Conservation (phyloP, 2,888 invertebrate species). For the Carabus problematicus region DNA sequence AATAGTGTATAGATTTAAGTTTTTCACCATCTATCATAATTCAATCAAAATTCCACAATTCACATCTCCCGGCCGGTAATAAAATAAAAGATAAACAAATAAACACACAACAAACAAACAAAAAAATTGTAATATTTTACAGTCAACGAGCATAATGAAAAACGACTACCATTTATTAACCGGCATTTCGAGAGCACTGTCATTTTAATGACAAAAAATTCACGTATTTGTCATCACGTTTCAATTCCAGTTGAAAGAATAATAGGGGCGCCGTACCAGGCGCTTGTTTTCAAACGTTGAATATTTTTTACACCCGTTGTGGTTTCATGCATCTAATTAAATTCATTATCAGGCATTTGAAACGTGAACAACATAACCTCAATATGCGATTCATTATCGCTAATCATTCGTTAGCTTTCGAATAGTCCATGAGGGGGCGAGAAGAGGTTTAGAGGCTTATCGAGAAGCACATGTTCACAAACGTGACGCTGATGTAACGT, state of each 20-base stretch:
- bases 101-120: conserved; percentile 11
- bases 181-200: conserved; percentile 33
- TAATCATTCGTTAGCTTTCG: conserved; percentile 15
- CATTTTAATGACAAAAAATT: conserved; percentile 35
- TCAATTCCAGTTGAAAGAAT: conserved; percentile 36
- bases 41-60: too few species aligned
- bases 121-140: conserved; percentile 30
- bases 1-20: too few species aligned
- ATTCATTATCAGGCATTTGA: conserved; percentile 23
- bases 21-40: too few species aligned
- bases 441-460: background rate
- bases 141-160: conserved; percentile 30
- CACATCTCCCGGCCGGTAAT: too few species aligned
- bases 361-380: background rate
- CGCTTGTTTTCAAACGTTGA: conserved; percentile 3
- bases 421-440: background rate
- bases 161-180: conserved; percentile 36
- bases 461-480: background rate
- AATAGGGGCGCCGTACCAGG: conserved; percentile 12
- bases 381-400: conserved; percentile 8
- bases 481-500: background rate
- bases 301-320: background rate
- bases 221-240: conserved; percentile 37
- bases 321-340: conserved; percentile 16
- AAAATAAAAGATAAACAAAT: too few species aligned